A percentile compares a stretch with the other conserved stretches of the same genome.
These are phyloP conservation scores for Tupiocoris notatus DNA, from an alignment of 2,888 invertebrate genomes.

Conservation along the genomic window DNA sequence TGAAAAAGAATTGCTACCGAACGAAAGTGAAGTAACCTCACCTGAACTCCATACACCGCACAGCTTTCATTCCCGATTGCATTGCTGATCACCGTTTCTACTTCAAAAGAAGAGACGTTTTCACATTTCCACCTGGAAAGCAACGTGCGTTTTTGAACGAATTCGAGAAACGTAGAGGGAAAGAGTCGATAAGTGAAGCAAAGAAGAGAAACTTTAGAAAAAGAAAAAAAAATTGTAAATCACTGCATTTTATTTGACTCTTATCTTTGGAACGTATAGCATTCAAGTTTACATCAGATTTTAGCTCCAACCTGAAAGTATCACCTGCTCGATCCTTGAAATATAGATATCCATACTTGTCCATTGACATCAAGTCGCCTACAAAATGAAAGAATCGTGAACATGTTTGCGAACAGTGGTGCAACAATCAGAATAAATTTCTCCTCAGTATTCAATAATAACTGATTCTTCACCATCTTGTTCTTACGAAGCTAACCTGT, in stretches of 20 bases:
- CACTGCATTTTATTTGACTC: neutral
- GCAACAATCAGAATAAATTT: no score
- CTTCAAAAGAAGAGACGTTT: slow-evolving; percentile 96
- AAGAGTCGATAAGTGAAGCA: neutral
- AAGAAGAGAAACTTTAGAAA: neutral
- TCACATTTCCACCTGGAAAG: slow-evolving; percentile 89
- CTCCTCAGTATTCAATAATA: no score
- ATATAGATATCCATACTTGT: slow-evolving; percentile 86
- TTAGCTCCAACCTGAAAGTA: slow-evolving; percentile 65
- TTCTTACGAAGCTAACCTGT: slow-evolving; percentile 55
- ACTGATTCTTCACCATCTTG: no score
- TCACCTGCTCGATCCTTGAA: slow-evolving; percentile 89
- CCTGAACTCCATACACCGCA: slow-evolving; percentile 91
- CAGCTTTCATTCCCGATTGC: slow-evolving; percentile 79
- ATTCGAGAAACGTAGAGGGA: neutral
- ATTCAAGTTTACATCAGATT: neutral
- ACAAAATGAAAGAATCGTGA: no score
- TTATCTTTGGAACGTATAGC: neutral
- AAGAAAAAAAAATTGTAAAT: neutral
- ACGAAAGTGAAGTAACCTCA: slow-evolving; percentile 53
- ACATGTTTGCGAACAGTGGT: no score
- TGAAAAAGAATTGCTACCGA: no score
- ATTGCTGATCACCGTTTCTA: slow-evolving; percentile 87
- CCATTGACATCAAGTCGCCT: slow-evolving; percentile 85
- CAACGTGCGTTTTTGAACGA: neutral